phyloP scores from a whole-genome alignment of 2,888 invertebrate species.

The Allygus modestus region DNA sequence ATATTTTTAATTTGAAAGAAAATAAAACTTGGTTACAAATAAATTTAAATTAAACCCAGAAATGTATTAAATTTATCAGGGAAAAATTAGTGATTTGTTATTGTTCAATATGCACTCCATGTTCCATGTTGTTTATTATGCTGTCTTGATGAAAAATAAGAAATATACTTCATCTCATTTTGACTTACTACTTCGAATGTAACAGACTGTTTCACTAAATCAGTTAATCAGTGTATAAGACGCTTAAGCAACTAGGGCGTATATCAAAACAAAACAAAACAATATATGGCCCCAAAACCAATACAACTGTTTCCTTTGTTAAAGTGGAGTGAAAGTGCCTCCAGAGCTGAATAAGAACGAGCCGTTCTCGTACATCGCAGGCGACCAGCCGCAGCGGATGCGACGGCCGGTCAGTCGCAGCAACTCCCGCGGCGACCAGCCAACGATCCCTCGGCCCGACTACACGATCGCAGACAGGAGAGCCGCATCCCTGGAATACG shows the following conservation, averaged over 20 bases:
- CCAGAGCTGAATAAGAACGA: conserved; percentile 32
- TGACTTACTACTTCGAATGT: too few species aligned
- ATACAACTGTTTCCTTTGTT: neutral
- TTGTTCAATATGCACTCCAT: neutral
- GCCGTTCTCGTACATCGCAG: conserved; percentile 49
- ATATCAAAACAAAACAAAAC: too few species aligned
- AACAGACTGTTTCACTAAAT: too few species aligned
- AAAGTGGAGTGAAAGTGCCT: conserved; percentile 27
- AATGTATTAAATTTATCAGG: neutral
- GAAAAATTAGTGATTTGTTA: neutral
- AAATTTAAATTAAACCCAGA: too few species aligned
- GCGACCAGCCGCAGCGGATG: conserved; percentile 32
- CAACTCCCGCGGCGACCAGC: conserved; percentile 17
- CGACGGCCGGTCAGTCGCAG: conserved; percentile 12
- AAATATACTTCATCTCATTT: too few species aligned
- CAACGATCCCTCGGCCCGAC: conserved; percentile 42
- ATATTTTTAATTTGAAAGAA: too few species aligned
- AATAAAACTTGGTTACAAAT: too few species aligned
- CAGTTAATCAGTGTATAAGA: too few species aligned
- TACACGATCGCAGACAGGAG: conserved; percentile 27
- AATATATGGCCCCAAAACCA: too few species aligned
- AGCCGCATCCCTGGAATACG: conserved; percentile 46
- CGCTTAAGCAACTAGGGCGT: too few species aligned
- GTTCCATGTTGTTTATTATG: too few species aligned
- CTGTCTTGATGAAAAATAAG: too few species aligned